Base-by-base conservation (phyloP, 1,140 invertebrate genomes). In the Sycophaga agraensis region DNA sequence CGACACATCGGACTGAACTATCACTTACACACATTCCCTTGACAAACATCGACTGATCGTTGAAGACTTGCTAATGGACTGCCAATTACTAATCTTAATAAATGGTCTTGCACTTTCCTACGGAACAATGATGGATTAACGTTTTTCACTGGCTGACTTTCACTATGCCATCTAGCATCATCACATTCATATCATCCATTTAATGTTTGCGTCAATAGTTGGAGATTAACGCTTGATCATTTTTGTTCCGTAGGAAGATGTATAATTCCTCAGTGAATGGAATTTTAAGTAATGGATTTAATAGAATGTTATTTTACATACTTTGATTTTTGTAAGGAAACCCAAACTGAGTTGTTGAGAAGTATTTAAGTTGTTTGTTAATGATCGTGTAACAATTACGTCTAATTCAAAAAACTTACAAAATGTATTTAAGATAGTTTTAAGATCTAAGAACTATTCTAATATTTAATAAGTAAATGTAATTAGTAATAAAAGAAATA, bases 131-230 rank as follows among this genome's bases (percentile, higher is more conserved):
- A 58, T 50, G 26, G 55, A 34, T 50, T 35, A 39, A 42, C 37
- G 12, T 64, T 55, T 43, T 39, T 55, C 64, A 54, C 59, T 40
- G 67, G 39, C 69, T 71, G 72, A 76, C 70, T 75, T 74, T 77
- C 73, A 75, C 63, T 66, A 51, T 70, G 75, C 74, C 75, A 68
- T 65, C 63, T 21, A 51, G 67, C 51, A 73, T 74, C 73, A 68
- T 74, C 73, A 68, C 49, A 46, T 66, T 37, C 73, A 75, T 75
- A 75, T 76, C 72, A 75, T 73, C 66, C 73, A 73, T 76, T 61
- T 59, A 70, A 66, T 68, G 66, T 69, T 70, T 74, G 71, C 69
- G 73, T 77, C 73, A 59, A 76, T 74, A 67, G 70, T 70, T 63
- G 49, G 37, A 51, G 40, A 50, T 35, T 22, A 40, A 43, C 42